Conservation (phyloP, 2,113 vertebrate species). For the Dromaius novaehollandiae region DNA sequence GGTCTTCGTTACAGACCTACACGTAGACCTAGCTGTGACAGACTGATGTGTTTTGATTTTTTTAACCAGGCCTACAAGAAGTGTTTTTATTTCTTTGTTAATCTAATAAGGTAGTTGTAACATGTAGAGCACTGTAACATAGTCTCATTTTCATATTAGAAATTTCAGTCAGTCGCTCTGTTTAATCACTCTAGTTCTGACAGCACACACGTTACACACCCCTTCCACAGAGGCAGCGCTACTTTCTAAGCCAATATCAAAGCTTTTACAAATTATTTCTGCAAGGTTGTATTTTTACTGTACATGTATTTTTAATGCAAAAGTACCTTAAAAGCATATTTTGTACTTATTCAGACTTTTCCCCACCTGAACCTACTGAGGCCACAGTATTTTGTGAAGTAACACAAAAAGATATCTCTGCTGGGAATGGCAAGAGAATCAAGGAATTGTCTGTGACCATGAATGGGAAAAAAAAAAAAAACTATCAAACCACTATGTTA, state of each 20-base stretch:
- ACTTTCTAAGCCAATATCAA: neutral
- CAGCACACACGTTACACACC: neutral
- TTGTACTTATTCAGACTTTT: neutral
- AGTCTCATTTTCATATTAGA: neutral
- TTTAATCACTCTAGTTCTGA: neutral
- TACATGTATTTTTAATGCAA: accelerated
- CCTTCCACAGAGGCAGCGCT: neutral
- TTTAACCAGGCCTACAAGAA: accelerated
- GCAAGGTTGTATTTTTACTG: neutral
- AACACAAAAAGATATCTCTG: accelerated
- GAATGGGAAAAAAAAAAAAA: too few species aligned
- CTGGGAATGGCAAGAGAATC: neutral
- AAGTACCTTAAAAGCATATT: neutral
- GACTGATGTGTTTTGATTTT: neutral
- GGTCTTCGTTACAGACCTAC: neutral
- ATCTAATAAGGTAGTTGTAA: neutral
- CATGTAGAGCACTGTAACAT: neutral
- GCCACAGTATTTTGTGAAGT: neutral
- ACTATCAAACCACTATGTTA: accelerated
- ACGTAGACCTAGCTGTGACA: accelerated
- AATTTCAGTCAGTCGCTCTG: neutral
- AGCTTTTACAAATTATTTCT: neutral
- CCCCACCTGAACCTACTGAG: neutral
- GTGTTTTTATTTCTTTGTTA: neutral
- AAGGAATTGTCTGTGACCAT: neutral